phyloP scores from a whole-genome alignment of 23 tunicate species.

The Trididemnum nubilum region DNA sequence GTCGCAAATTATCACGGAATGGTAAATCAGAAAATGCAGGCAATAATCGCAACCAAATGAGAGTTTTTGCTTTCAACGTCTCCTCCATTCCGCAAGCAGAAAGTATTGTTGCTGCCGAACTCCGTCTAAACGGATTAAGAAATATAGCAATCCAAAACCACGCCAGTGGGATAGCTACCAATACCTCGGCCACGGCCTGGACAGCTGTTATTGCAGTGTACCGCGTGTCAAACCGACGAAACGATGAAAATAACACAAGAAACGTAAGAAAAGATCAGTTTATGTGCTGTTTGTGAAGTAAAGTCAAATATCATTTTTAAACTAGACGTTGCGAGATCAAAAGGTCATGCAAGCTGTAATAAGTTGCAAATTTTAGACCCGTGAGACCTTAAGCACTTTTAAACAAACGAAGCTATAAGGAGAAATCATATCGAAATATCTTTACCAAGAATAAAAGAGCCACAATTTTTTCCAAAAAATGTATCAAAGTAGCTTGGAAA shows the following conservation, averaged over 20 bases:
- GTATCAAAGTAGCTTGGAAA: too few species aligned
- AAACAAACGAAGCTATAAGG: too few species aligned
- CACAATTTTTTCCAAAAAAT: too few species aligned
- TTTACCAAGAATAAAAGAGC: too few species aligned
- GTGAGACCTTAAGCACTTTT: too few species aligned
- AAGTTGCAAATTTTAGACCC: too few species aligned
- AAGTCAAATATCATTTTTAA: too few species aligned
- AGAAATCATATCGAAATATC: too few species aligned
- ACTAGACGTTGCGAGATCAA: too few species aligned
- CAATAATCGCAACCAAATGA: constrained; percentile 4
- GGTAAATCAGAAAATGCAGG: too few species aligned
- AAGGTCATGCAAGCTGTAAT: too few species aligned
- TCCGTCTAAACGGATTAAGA: constrained; percentile 55
- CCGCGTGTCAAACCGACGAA: neutral
- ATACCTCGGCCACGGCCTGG: constrained; percentile 15
- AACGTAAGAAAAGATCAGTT: constrained; percentile 16
- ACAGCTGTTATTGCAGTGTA: constrained; percentile 27
- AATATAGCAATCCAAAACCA: neutral
- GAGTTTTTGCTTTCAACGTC: constrained; percentile 68
- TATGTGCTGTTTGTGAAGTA: neutral
- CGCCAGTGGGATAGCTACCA: neutral
- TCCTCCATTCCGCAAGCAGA: constrained; percentile 67
- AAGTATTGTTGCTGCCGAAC: constrained; percentile 48
- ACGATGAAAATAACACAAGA: neutral
- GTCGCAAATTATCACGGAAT: neutral